These are phyloP conservation scores for Phytoseiulus persimilis DNA, from an alignment of 2,888 invertebrate species.

Conservation along the genomic window DNA sequence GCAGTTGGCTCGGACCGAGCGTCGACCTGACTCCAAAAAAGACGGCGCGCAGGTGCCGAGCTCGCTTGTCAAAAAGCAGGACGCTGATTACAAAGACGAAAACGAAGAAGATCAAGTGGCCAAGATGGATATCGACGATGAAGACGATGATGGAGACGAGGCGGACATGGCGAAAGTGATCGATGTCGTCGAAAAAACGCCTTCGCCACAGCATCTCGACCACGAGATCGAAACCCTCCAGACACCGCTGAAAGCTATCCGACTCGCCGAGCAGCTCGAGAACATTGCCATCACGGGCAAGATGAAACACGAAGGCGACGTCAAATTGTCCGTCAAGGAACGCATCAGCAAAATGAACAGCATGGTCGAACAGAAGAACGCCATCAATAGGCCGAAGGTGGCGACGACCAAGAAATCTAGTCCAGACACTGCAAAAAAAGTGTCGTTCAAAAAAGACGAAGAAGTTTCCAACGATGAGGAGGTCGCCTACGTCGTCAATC, in stretches of 20 bases:
- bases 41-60: background rate
- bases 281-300: conserved; percentile 42
- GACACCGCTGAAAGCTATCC: conserved; percentile 28
- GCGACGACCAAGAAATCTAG: conserved; percentile 54
- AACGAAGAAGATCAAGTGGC: conserved; percentile 38
- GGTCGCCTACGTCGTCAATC: conserved; percentile 45
- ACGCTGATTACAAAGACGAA: background rate
- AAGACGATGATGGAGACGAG: conserved; percentile 50
- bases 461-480: conserved; percentile 44
- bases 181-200: conserved; percentile 43
- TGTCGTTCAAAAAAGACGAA: conserved; percentile 40
- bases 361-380: conserved; percentile 67
- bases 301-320: conserved; percentile 31
- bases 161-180: conserved; percentile 39
- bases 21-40: background rate
- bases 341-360: conserved; percentile 49
- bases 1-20: too few relatives aligned
- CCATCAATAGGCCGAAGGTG: conserved; percentile 79
- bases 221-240: conserved; percentile 41
- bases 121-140: conserved; percentile 58
- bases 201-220: conserved; percentile 42
- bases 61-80: background rate
- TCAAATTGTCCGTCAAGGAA: conserved; percentile 29
- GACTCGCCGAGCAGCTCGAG: conserved; percentile 39
- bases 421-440: conserved; percentile 35